Base-by-base conservation (phyloP, 2,797 vertebrate genomes). In the Telmatherina bonti region DNA sequence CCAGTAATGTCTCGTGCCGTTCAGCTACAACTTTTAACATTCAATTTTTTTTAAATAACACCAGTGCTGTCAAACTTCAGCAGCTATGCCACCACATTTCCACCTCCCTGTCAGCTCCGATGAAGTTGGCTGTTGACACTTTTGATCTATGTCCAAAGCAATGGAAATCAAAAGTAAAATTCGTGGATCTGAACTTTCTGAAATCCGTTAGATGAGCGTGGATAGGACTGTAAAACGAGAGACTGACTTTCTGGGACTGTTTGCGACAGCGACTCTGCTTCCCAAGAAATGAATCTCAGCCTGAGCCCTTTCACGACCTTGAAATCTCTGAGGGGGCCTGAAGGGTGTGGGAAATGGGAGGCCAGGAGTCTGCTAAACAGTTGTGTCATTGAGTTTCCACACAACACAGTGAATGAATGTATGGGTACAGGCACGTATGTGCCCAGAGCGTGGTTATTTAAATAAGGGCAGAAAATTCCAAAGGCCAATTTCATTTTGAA, bases 321-420 rank as follows among this genome's bases (percentile, higher is more conserved):
- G 83, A 87, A 90, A 81, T 92, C 92, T 93, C 93, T 12, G 54
- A 87, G 80, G 93, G 89, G 86, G 83, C 85, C 70, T 4, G 72
- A 79, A 83, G 88, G 84, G 89, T 92, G 90, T 93, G 93, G 94
- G 92, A 93, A 93, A 89, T 27, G 71, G 82, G 87, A 89, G 89
- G 89, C 84, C 84, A 66, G 80, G 80, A 89, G 87, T 88, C 89
- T 81, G 89, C 79, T 87, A 75, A 90, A 93, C 87, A 91, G 85
- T 92, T 85, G 91, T 87, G 92, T 91, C 91, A 92, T 70, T 79
- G 76, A 89, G 85, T 92, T 93, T 93, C 91, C 85, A 89, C 84
- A 83, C 78, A 82, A 60, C 78, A 53, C 79, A 35, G 71, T n/a
- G 47, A 62, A 81, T 72, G 73, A 72, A 77, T 72, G 85, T 64